These are phyloP conservation scores for Amiota mariae DNA, from an alignment of 2,888 invertebrate genomes.

Conservation along the genomic window DNA sequence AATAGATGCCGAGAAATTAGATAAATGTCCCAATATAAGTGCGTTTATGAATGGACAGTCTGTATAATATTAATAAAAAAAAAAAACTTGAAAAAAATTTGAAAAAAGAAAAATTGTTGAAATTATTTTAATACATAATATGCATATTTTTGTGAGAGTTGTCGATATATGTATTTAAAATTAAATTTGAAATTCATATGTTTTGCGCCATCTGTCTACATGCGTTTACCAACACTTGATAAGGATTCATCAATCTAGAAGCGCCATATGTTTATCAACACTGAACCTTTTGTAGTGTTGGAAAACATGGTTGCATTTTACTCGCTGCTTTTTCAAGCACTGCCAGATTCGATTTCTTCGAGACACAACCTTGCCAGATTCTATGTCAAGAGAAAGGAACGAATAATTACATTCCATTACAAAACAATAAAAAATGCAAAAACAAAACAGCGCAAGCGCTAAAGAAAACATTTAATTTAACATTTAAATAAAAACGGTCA, in stretches of 20 bases:
- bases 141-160: too few relatives aligned
- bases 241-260: too few relatives aligned
- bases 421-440: not conserved
- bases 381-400: too few relatives aligned
- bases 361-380: too few relatives aligned
- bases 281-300: not conserved
- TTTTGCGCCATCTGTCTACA: not conserved
- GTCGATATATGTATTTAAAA: conserved; percentile 25
- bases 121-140: conserved; percentile 43
- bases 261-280: not conserved
- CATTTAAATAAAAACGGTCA: conserved; percentile 5
- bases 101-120: conserved; percentile 45
- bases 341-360: too few relatives aligned
- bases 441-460: conserved; percentile 41
- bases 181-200: not conserved
- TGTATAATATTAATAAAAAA: conserved; percentile 74
- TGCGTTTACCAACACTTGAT: too few relatives aligned
- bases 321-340: too few relatives aligned
- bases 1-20: conserved; percentile 98
- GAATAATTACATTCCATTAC: not conserved
- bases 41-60: conserved; percentile 74
- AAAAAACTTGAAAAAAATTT: conserved; percentile 68
- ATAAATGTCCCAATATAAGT: conserved; percentile 78
- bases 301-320: too few relatives aligned
- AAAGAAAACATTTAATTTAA: conserved; percentile 18